A percentile compares a stretch with the other conserved stretches of the same genome.
These are phyloP conservation scores for Hoplodrina ambigua DNA, from an alignment of 2,888 invertebrate genomes.

Conservation along the genomic window DNA sequence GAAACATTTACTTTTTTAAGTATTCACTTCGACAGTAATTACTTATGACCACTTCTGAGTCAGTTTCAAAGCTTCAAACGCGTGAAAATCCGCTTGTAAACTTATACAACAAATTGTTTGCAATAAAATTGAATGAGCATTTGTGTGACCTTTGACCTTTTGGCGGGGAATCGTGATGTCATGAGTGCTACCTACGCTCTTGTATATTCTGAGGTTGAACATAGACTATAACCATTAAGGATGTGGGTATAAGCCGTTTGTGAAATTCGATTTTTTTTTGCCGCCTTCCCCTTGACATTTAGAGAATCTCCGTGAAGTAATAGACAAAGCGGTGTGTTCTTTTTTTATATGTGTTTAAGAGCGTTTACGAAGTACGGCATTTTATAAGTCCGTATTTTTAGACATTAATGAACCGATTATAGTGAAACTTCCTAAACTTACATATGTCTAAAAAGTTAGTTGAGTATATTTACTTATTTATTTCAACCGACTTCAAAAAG, in stretches of 20 bases:
- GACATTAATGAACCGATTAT: no score
- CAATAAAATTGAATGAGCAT: conserved; percentile 25
- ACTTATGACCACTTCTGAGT: neutral
- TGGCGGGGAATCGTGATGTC: conserved; percentile 21
- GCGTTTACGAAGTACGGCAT: no score
- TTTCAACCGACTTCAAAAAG: no score
- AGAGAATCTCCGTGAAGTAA: neutral
- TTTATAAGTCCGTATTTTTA: no score
- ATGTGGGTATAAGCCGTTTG: conserved; percentile 8
- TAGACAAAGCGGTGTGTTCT: neutral
- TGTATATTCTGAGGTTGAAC: neutral
- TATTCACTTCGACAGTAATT: conserved; percentile 16
- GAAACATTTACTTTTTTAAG: conserved; percentile 9
- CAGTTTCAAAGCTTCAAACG: conserved; percentile 15
- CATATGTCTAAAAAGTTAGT: no score
- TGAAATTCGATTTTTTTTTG: neutral
- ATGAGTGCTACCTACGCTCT: conserved; percentile 35
- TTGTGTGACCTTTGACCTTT: conserved; percentile 31
- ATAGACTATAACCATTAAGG: conserved; percentile 1
- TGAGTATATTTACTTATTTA: no score
- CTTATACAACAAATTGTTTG: conserved; percentile 24
- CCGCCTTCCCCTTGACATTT: conserved; percentile 8
- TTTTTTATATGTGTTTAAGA: neutral
- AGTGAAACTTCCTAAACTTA: no score
- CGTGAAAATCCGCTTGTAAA: conserved; percentile 33